These are phyloP conservation scores for Paramuricea clavata DNA, from an alignment of 92 coral and sea anemone species.

Conservation along the genomic window DNA sequence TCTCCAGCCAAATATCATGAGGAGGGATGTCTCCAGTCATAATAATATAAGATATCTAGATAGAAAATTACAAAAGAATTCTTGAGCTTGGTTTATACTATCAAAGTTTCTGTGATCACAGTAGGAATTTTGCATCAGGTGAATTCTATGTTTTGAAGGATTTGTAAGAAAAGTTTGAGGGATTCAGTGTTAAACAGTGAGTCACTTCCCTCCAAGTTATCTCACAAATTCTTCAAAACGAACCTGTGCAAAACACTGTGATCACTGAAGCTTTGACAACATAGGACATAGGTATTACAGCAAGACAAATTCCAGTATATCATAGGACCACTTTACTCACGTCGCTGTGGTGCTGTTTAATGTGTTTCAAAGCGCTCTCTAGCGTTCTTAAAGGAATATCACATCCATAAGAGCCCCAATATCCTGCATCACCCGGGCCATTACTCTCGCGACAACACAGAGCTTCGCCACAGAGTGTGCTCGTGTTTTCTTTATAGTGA, in stretches of 20 bases:
- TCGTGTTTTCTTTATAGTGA: conserved; percentile 79
- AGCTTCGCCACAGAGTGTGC: conserved; percentile 85
- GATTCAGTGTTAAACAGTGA: no score
- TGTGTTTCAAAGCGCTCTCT: conserved; percentile 85
- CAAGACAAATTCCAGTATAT: no score
- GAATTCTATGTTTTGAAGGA: no score
- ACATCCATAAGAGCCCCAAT: conserved; percentile 88
- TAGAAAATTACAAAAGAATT: neutral
- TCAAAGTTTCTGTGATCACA: no score
- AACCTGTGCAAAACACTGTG: no score
- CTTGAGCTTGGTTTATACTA: no score
- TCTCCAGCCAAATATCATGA: conserved; percentile 93
- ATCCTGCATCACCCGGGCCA: conserved; percentile 85
- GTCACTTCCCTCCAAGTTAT: no score
- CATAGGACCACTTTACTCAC: conserved; percentile 6
- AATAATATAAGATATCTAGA: conserved; percentile 74
- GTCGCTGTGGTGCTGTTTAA: conserved; percentile 80
- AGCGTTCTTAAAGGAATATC: conserved; percentile 87
- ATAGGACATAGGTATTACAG: no score
- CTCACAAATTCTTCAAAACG: no score
- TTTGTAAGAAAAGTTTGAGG: no score
- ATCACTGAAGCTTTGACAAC: no score
- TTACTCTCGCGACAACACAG: conserved; percentile 92
- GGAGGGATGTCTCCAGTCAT: conserved; percentile 96
- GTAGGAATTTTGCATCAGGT: no score